These are phyloP conservation scores for Hirtodrosophila cameraria DNA, from an alignment of 2,888 invertebrate species.

Conservation along the genomic window DNA sequence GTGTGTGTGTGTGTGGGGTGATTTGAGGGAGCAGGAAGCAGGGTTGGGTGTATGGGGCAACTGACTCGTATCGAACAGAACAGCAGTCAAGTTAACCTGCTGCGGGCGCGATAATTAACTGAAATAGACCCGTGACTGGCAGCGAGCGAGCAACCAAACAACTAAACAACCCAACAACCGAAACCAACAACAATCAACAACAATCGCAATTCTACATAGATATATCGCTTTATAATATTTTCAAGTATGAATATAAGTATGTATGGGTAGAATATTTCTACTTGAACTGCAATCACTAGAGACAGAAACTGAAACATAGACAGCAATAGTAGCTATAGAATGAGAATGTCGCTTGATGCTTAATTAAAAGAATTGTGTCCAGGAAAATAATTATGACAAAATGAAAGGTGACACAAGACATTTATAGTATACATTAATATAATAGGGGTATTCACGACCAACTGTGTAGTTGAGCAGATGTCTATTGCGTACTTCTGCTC, in stretches of 20 bases:
- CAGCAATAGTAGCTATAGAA: no score
- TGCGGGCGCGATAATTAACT: slow-evolving; percentile 74
- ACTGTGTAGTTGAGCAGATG: no score
- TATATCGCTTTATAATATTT: slow-evolving; percentile 28
- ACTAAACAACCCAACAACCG: slow-evolving; percentile 9
- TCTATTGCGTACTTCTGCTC: no score
- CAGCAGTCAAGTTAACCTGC: slow-evolving; percentile 66
- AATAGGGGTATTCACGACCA: no score
- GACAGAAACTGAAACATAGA: no score
- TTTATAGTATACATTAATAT: no score
- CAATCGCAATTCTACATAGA: slow-evolving; percentile 40
- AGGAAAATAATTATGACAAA: no score
- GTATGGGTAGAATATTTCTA: slow-evolving; percentile 18
- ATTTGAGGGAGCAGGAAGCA: neutral
- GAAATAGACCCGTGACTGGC: slow-evolving; percentile 76
- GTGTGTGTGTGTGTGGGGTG: no score
- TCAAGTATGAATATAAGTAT: neutral
- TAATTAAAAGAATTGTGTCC: slow-evolving; percentile 34
- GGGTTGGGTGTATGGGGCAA: slow-evolving; percentile 9
- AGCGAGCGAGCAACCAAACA: slow-evolving; percentile 20
- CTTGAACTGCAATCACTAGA: slow-evolving; percentile 16
- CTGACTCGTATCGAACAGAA: slow-evolving; percentile 40
- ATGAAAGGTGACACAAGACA: no score
- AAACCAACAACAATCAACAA: slow-evolving; percentile 17
- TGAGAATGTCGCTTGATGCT: no score